Evolutionary conservation across 2,888 invertebrate species (phyloP).

Genomic region (Leptopilina drosophilae): DNA sequence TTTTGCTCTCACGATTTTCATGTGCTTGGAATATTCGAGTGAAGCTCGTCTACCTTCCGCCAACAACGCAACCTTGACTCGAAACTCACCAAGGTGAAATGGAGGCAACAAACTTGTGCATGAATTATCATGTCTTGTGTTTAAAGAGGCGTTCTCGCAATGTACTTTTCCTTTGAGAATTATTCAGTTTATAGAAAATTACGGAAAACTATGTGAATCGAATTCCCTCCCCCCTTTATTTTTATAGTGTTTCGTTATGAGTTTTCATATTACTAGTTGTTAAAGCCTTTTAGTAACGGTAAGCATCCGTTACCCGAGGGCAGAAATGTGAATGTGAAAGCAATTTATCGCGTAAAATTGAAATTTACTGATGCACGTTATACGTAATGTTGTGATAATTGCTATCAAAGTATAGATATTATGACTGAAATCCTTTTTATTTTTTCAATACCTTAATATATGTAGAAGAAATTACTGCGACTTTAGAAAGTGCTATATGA

Average conservation of each 20-base stretch:
- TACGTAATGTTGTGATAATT: slow-evolving; percentile 20
- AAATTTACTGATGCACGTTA: slow-evolving; percentile 29
- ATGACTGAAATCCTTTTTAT: not conserved
- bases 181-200: slow-evolving; percentile 15
- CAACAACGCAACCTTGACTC: slow-evolving; percentile 53
- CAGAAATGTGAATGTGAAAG: slow-evolving; percentile 33
- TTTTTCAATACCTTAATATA: not conserved
- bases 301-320: slow-evolving; percentile 38
- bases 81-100: slow-evolving; percentile 51
- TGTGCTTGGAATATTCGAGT: slow-evolving; percentile 45
- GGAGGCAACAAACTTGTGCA: slow-evolving; percentile 48
- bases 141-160: not conserved
- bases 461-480: not conserved
- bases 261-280: slow-evolving; percentile 2
- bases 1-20: slow-evolving; percentile 3
- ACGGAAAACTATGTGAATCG: slow-evolving; percentile 12
- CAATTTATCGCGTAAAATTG: slow-evolving; percentile 37
- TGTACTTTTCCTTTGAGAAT: not conserved
- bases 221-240: not conserved
- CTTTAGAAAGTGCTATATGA: not conserved
- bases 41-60: slow-evolving; percentile 49
- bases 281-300: slow-evolving; percentile 27
- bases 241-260: not conserved
- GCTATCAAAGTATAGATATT: slow-evolving; percentile 6
- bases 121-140: slow-evolving; percentile 25